Percentiles rank a stretch among this genome's conserved stretches.
These are phyloP conservation scores for Scolopax bukidnonensis DNA, from an alignment of 2,797 vertebrate species.

Conservation along the genomic window DNA sequence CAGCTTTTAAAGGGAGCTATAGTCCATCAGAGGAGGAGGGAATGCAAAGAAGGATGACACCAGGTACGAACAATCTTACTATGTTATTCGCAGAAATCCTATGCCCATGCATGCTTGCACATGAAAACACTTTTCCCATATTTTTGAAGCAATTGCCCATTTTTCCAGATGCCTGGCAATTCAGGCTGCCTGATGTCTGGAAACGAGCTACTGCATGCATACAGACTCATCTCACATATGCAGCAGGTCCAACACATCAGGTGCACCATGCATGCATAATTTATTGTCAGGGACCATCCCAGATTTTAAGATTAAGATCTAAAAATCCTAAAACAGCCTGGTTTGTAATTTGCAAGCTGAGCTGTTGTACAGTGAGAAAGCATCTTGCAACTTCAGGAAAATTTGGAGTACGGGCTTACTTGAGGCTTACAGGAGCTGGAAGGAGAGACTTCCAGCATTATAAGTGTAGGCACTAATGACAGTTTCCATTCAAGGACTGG, in stretches of 20 bases:
- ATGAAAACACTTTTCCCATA: not conserved
- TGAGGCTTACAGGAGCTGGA: not conserved
- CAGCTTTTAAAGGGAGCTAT: not conserved
- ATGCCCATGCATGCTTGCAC: not conserved
- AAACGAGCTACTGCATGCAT: not conserved
- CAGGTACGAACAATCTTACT: not conserved
- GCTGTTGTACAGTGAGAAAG: not conserved
- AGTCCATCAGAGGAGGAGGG: fast-evolving
- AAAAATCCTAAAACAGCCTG: not conserved
- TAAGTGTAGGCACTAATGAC: fast-evolving
- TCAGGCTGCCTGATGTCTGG: not conserved
- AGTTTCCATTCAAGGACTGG: not conserved
- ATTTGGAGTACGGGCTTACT: not conserved
- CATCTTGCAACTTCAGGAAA: not conserved
- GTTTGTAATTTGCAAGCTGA: not conserved
- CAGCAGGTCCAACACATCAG: not conserved
- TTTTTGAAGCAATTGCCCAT: not conserved
- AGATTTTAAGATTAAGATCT: not conserved
- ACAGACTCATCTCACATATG: not conserved
- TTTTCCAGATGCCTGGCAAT: not conserved
- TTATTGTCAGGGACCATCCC: not conserved
- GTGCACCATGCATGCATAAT: not conserved
- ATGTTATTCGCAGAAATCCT: not conserved
- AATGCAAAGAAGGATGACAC: not conserved
- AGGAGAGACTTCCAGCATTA: not conserved